Base-by-base conservation (phyloP, 2,888 invertebrate species). In the Pseudolycoriella hygida region DNA sequence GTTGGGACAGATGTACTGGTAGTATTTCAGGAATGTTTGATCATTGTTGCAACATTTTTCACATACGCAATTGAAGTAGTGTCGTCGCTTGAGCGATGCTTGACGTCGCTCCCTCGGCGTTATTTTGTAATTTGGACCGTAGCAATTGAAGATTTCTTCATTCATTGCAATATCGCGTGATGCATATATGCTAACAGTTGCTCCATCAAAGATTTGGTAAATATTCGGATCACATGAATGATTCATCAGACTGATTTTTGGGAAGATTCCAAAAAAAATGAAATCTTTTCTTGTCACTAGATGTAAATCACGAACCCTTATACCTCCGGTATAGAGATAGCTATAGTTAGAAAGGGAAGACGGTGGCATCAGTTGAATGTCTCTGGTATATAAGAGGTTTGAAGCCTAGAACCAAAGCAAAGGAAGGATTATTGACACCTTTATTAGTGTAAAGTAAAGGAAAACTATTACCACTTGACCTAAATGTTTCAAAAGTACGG, bases 211-310 rank as follows among this genome's bases (percentile, higher is more conserved):
- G 54, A 81, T 77, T 53, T 77, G 77, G 44, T 77, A 75, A 48
- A 90, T 80, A 54, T 81, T 82, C 6, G 88, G 81, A 50, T 82
- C 77, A 60, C 94, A 94, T 1, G 89, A 83, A 66, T 96, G 94
- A 62, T 94, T 96, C 77, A 92, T 84, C 67, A 92, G 77, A 54
- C 88, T 85, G 1, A 86, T 77, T 1, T 85, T 78, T 0, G 90
- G 85, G 60, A 83, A 89, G 56, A 92, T 82, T 1, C 81, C 89
- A 2, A 87, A 80, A 1, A 85, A 89, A 41, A 72, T 63, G 37
- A 72, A 60, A 44, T 67, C 53, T 49, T 67, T 64, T 2, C 6
- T 14, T 5, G 11, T 12, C 6, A 14, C 12, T 4, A 12, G 11
- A 14, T 34, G 34, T 5, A 34, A 12, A 12, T 14, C 15, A 45